Evolutionary conservation across 1,140 invertebrate species (phyloP).

Genomic region (Cydia pomonella): DNA sequence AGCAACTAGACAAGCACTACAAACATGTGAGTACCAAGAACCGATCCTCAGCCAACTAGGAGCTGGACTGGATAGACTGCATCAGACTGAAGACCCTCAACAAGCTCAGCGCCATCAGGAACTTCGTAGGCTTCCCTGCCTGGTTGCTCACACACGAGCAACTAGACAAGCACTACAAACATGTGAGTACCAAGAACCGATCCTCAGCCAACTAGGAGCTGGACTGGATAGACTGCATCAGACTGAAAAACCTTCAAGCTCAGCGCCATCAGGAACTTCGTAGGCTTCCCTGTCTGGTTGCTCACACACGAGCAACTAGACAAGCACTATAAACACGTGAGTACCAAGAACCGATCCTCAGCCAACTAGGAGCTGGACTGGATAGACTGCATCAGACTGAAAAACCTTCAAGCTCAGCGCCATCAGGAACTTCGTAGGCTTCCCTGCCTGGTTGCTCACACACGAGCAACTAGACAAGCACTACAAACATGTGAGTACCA

Average conservation of each 20-base stretch:
- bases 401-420: slow-evolving; percentile 84
- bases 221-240: slow-evolving; percentile 91
- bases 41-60: background rate
- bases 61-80: slow-evolving; percentile 88
- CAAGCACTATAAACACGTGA: slow-evolving; percentile 82
- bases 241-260: slow-evolving; percentile 84
- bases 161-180: slow-evolving; percentile 82
- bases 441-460: slow-evolving; percentile 87
- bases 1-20: slow-evolving; percentile 82
- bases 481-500: slow-evolving; percentile 81
- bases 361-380: slow-evolving; percentile 77
- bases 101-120: slow-evolving; percentile 85
- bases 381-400: slow-evolving; percentile 87
- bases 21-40: slow-evolving; percentile 75
- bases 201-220: slow-evolving; percentile 84
- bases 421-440: slow-evolving; percentile 86
- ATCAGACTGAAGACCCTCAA: slow-evolving; percentile 82
- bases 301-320: slow-evolving; percentile 79
- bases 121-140: slow-evolving; percentile 87
- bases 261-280: slow-evolving; percentile 85
- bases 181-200: slow-evolving; percentile 63
- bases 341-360: slow-evolving; percentile 29
- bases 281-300: slow-evolving; percentile 88
- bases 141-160: slow-evolving; percentile 83
- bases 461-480: slow-evolving; percentile 79